Percentiles rank a stretch among this genome's conserved stretches.
Conservation (phyloP, 2,113 vertebrate species). For the Eurypyga helias region DNA sequence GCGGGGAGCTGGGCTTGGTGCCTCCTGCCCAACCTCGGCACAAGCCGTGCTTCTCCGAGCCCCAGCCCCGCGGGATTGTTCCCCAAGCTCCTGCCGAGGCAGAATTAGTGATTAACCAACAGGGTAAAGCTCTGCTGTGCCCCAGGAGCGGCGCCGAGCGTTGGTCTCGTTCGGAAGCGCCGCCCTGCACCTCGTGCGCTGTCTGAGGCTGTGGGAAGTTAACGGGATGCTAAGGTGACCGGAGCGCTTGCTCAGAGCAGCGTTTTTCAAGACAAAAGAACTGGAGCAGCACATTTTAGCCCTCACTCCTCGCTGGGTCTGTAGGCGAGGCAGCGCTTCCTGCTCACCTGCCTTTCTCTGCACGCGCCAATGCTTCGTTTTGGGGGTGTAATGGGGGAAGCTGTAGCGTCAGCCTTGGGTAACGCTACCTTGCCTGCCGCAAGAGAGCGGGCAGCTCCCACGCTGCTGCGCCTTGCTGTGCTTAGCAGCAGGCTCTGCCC, state of each 20-base stretch:
- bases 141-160: background rate
- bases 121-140: background rate
- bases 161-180: background rate
- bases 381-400: background rate
- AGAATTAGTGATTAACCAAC: background rate
- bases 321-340: background rate
- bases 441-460: background rate
- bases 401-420: background rate
- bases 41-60: background rate
- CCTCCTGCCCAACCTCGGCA: background rate
- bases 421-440: background rate
- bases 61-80: background rate
- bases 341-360: background rate
- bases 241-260: background rate
- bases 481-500: background rate
- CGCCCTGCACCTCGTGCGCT: background rate
- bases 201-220: background rate
- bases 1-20: background rate
- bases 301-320: background rate
- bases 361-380: background rate
- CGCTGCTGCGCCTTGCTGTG: background rate
- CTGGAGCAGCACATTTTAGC: background rate
- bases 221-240: background rate
- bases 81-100: background rate
- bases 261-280: background rate